Evolutionary conservation across 2,113 vertebrate species (phyloP).

Genomic region (Calidris pugnax): DNA sequence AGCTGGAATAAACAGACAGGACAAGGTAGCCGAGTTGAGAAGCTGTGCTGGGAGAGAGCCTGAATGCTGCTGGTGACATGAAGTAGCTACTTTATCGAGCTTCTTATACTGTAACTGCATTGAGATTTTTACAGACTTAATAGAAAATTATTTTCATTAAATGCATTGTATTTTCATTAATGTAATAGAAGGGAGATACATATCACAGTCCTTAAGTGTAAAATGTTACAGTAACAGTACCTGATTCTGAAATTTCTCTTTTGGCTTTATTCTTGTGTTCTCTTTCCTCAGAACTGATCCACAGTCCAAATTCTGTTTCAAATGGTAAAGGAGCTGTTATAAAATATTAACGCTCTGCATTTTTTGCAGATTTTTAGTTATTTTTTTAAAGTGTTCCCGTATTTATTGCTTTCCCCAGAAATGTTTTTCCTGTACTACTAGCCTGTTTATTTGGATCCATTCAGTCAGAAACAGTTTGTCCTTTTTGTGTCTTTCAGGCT

Average conservation of each 20-base stretch:
- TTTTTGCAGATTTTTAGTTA: not conserved
- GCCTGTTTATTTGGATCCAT: not conserved
- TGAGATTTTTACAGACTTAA: not conserved
- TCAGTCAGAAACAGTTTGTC: not conserved
- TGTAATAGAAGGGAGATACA: not conserved
- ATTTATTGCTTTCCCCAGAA: not conserved
- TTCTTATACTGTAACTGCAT: not conserved
- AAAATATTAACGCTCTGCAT: not conserved
- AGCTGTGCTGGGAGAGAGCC: not conserved
- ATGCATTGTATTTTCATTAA: not conserved
- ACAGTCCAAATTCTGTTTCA: not conserved
- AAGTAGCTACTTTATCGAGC: not conserved
- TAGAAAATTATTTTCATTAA: not conserved
- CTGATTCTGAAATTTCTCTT: not conserved
- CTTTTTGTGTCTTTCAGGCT: constrained; percentile 52
- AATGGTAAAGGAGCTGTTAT: not conserved
- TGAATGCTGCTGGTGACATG: not conserved
- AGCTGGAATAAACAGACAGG: not conserved
- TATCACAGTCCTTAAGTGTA: not conserved
- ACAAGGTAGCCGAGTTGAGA: not conserved
- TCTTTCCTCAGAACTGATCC: not conserved
- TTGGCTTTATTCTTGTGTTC: not conserved
- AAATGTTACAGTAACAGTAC: not conserved
- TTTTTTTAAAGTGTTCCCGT: not conserved
- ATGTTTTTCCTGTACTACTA: not conserved